phyloP scores from a whole-genome alignment of 2,888 invertebrate species.

The Cremastobaeus sp. region DNA sequence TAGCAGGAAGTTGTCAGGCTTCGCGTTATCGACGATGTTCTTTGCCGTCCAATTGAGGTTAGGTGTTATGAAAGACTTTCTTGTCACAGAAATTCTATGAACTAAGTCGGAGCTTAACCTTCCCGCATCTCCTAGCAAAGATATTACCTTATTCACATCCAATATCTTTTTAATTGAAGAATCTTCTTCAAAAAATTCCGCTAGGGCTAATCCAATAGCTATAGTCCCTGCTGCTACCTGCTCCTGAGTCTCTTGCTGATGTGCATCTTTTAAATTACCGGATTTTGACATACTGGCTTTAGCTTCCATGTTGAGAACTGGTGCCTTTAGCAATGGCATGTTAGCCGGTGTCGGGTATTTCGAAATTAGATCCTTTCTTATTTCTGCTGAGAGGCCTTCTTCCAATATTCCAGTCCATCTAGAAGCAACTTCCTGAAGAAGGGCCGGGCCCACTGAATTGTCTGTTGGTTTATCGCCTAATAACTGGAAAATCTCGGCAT shows the following conservation, averaged over 20 bases:
- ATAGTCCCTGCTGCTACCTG: constrained; percentile 2
- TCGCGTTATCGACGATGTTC: too few relatives aligned
- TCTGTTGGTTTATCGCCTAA: background rate
- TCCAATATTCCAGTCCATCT: background rate
- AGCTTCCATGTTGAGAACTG: background rate
- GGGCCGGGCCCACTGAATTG: background rate
- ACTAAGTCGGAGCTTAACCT: background rate
- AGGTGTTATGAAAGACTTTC: too few relatives aligned
- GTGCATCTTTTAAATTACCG: background rate
- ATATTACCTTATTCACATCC: background rate
- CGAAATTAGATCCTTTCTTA: background rate
- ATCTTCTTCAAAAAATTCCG: constrained; percentile 18
- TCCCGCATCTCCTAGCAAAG: background rate
- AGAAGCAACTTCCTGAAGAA: background rate
- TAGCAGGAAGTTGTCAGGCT: too few relatives aligned
- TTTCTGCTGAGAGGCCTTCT: background rate
- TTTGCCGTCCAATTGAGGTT: too few relatives aligned
- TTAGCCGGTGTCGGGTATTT: background rate
- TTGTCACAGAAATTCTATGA: background rate
- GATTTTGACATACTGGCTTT: background rate
- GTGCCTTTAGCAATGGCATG: background rate
- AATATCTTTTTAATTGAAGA: background rate
- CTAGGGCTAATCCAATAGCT: constrained; percentile 16
- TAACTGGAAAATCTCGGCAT: background rate
- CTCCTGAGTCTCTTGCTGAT: constrained; percentile 8